A percentile compares a stretch with the other conserved stretches of the same genome.
These are phyloP conservation scores for Cichladusa arquata DNA, from an alignment of 2,113 vertebrate species.

Conservation along the genomic window DNA sequence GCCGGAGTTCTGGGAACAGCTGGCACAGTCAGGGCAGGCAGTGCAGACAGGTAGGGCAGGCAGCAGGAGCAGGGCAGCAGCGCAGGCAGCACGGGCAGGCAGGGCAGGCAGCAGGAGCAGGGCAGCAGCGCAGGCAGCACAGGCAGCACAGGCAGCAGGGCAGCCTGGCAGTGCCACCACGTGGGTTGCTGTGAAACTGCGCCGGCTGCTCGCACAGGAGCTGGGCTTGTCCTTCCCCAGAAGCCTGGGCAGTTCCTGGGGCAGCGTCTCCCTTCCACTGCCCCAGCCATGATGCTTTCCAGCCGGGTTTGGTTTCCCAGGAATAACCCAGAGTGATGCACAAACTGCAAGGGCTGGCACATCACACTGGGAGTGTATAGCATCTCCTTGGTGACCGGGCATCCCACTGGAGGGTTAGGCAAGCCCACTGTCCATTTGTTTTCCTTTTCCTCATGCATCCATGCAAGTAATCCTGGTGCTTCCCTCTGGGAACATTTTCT, in stretches of 20 bases:
- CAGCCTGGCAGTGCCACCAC: constrained; percentile 33
- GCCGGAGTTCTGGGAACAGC: background rate
- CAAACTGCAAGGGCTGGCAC: background rate
- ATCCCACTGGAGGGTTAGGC: background rate
- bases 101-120: background rate
- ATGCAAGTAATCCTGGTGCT: background rate
- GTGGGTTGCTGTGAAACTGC: constrained; percentile 30
- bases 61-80: background rate
- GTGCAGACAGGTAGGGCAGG: background rate
- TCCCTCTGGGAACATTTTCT: background rate
- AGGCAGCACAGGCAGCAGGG: background rate
- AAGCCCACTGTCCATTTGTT: background rate
- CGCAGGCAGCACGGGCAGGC: no score
- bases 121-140: background rate
- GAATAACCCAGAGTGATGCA: background rate
- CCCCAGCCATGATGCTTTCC: background rate
- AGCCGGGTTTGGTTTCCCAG: background rate
- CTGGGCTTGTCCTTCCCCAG: background rate
- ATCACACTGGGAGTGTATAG: accelerated
- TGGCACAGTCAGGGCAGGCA: background rate
- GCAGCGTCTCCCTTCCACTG: accelerated
- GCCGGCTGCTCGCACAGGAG: background rate
- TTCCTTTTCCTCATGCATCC: background rate
- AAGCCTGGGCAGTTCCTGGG: background rate
- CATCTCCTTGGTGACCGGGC: background rate